A percentile compares a stretch with the other conserved stretches of the same genome.
phyloP scores from a whole-genome alignment of 2,797 vertebrate genomes.

The Hipposideros larvatus region DNA sequence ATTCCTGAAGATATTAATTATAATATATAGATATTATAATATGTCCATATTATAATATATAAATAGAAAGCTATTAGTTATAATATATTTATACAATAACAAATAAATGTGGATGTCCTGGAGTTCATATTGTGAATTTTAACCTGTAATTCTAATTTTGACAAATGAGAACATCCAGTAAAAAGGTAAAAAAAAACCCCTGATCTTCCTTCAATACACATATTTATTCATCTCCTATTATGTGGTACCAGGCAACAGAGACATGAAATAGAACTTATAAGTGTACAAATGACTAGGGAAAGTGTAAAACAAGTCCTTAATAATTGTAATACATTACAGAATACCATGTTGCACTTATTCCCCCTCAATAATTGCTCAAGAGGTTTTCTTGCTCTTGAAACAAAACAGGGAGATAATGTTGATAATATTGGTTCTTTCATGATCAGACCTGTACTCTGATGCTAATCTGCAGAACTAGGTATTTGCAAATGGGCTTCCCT shows the following conservation, averaged over 20 bases:
- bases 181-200: background rate
- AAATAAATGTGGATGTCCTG: background rate
- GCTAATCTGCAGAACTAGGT: background rate
- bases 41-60: background rate
- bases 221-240: background rate
- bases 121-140: background rate
- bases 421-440: background rate
- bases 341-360: background rate
- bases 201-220: background rate
- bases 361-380: background rate
- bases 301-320: background rate
- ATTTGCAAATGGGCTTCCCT: background rate
- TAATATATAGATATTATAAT: background rate
- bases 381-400: background rate
- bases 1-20: conserved; percentile 26
- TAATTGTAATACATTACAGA: background rate
- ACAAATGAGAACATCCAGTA: background rate
- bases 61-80: background rate
- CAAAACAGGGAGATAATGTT: background rate
- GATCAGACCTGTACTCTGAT: background rate
- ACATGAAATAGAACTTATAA: background rate
- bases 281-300: background rate
- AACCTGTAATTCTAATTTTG: conserved; percentile 5
- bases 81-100: background rate
- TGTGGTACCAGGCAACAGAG: background rate